Percentiles rank a stretch among this genome's conserved stretches.
phyloP scores from a whole-genome alignment of 1,140 invertebrate species.

The Diorhabda sublineata region DNA sequence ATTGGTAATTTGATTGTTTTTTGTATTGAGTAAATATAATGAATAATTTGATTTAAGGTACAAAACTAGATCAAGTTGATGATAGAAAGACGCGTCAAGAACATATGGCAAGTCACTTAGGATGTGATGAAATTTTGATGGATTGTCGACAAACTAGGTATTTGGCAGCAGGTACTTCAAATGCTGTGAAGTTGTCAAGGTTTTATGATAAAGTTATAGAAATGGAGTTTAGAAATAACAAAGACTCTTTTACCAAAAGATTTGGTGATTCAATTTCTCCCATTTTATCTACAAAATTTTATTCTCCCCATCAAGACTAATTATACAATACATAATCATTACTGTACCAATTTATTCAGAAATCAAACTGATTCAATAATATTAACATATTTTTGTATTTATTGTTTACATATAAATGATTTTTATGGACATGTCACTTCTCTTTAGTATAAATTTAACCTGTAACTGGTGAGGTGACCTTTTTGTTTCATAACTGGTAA shows the following conservation, averaged over 20 bases:
- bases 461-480: no score
- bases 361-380: no score
- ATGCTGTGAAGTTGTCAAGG: slow-evolving; percentile 84
- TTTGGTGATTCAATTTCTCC: slow-evolving; percentile 36
- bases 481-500: no score
- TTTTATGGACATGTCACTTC: no score
- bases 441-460: no score
- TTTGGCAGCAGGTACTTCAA: slow-evolving; percentile 85
- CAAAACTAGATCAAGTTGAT: slow-evolving; percentile 82
- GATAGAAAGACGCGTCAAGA: slow-evolving; percentile 59
- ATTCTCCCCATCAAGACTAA: slow-evolving; percentile 45
- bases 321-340: not conserved
- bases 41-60: slow-evolving; percentile 49
- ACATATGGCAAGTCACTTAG: slow-evolving; percentile 49
- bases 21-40: not conserved
- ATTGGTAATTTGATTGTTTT: slow-evolving; percentile 53
- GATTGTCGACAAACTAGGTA: slow-evolving; percentile 77
- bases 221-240: slow-evolving; percentile 32
- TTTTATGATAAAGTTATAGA: slow-evolving; percentile 87
- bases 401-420: no score
- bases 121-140: slow-evolving; percentile 89
- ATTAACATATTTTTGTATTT: no score
- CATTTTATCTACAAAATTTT: slow-evolving; percentile 41
- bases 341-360: no score
- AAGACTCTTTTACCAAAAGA: slow-evolving; percentile 33